These are phyloP conservation scores for Schmidtea mediterranea DNA, from an alignment of 1,140 invertebrate species.

Conservation along the genomic window DNA sequence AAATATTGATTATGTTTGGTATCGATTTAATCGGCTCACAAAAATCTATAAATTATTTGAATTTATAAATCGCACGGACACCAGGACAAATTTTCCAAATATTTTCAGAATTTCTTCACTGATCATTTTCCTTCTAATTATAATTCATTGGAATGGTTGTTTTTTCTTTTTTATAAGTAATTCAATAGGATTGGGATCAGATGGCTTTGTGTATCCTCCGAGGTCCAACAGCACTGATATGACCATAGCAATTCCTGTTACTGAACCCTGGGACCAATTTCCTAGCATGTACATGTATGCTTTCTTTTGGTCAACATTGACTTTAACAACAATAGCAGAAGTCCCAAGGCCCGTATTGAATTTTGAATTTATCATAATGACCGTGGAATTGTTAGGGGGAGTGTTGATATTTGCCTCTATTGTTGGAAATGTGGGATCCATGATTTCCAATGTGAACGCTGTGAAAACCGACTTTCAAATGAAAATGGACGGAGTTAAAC, in stretches of 20 bases:
- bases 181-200: constrained; percentile 51
- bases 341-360: constrained; percentile 16
- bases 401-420: constrained; percentile 27
- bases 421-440: constrained; percentile 39
- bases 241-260: not conserved
- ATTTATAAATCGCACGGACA: constrained; percentile 62
- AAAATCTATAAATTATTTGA: constrained; percentile 30
- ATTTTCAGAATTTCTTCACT: constrained; percentile 25
- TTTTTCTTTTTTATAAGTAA: constrained; percentile 57
- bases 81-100: constrained; percentile 61
- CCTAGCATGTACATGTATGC: constrained; percentile 36
- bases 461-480: constrained; percentile 41
- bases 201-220: constrained; percentile 42
- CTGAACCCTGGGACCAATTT: constrained; percentile 12
- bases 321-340: constrained; percentile 62
- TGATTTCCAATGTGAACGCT: constrained; percentile 92
- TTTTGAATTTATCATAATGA: constrained; percentile 18
- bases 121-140: constrained; percentile 51
- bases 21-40: constrained; percentile 41
- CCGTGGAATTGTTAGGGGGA: constrained; percentile 19
- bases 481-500: constrained; percentile 39
- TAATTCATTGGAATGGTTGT: constrained; percentile 86
- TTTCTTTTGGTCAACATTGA: constrained; percentile 86
- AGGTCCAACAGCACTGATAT: not conserved
- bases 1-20: not conserved